Conservation (phyloP, 2,888 invertebrate species). For the Nomada fabriciana region DNA sequence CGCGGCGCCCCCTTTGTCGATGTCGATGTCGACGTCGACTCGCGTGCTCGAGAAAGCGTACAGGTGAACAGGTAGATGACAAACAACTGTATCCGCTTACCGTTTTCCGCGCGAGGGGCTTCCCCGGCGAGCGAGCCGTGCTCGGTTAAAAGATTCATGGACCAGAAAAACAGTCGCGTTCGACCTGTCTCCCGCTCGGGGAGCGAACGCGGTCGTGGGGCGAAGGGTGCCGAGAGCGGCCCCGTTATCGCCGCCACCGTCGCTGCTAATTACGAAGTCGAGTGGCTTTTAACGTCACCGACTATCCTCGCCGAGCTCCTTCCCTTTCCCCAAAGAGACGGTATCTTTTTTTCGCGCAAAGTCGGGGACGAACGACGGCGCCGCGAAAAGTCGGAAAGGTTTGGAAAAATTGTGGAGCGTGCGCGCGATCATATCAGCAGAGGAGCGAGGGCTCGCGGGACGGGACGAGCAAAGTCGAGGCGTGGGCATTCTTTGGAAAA, state of each 20-base stretch:
- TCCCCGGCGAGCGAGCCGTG: constrained; percentile 58
- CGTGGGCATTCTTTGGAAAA: no score
- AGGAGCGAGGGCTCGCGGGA: no score
- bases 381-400: no score
- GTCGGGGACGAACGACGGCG: no score
- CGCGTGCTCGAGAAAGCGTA: constrained; percentile 62
- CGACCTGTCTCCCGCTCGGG: constrained; percentile 22
- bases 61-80: constrained; percentile 80
- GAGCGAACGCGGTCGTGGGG: constrained; percentile 27
- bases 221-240: constrained; percentile 6
- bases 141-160: constrained; percentile 77
- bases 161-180: constrained; percentile 72
- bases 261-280: constrained; percentile 48
- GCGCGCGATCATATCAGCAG: no score
- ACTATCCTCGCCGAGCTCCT: constrained; percentile 16
- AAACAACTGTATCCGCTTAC: constrained; percentile 79
- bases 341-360: no score
- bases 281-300: constrained; percentile 49
- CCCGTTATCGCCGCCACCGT: constrained; percentile 29
- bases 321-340: background rate
- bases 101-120: constrained; percentile 66
- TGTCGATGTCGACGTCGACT: constrained; percentile 37
- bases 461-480: no score
- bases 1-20: constrained; percentile 31
- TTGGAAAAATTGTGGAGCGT: no score